Conservation (phyloP, 2,888 invertebrate species). For the Nineta flava region DNA sequence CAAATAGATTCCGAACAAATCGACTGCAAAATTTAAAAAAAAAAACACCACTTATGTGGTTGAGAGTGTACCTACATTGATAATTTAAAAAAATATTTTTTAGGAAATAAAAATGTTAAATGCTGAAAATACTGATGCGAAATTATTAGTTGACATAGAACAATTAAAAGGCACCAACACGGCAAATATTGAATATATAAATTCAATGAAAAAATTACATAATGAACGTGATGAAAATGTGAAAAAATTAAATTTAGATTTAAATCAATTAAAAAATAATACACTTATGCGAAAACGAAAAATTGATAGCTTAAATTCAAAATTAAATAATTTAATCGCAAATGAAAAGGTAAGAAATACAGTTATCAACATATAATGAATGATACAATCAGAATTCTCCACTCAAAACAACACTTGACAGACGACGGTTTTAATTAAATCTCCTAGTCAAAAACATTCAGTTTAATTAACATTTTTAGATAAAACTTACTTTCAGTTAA, state of each 20-base stretch:
- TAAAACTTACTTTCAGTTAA: no score
- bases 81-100: no score
- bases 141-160: conserved; percentile 40
- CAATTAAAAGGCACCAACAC: conserved; percentile 24
- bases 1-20: no score
- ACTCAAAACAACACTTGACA: no score
- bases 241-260: conserved; percentile 26
- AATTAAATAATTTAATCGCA: conserved; percentile 32
- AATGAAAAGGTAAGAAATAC: conserved; percentile 30
- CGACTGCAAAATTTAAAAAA: no score
- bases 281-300: conserved; percentile 33
- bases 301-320: conserved; percentile 32
- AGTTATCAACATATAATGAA: no score
- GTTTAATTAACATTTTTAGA: no score
- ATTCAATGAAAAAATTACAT: conserved; percentile 25
- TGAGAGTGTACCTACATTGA: no score
- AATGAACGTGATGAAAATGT: conserved; percentile 28
- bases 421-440: no score
- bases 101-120: conserved; percentile 37
- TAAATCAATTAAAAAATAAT: conserved; percentile 28
- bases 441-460: no score
- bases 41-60: no score
- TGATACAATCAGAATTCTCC: no score
- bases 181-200: conserved; percentile 21
- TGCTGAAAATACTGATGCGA: conserved; percentile 41